These are phyloP conservation scores for Drosophila gaucha DNA, from an alignment of 2,888 invertebrate genomes.

Conservation along the genomic window DNA sequence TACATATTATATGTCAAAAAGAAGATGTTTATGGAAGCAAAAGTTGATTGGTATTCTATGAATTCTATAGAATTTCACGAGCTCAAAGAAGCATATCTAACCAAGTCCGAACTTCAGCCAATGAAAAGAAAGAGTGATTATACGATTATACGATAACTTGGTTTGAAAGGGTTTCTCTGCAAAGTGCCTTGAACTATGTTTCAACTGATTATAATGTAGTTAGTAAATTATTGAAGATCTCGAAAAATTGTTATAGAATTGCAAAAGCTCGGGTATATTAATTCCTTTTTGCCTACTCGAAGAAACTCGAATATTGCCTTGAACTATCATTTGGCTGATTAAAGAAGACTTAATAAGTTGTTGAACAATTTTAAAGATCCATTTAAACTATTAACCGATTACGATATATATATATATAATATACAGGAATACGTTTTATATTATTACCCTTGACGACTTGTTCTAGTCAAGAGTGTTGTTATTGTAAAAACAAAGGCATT, in stretches of 20 bases:
- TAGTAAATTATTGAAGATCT: background rate
- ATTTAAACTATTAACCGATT: background rate
- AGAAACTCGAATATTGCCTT: background rate
- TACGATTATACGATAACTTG: too few species aligned
- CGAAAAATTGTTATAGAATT: background rate
- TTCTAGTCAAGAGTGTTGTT: background rate
- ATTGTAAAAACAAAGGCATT: background rate
- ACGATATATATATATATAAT: background rate
- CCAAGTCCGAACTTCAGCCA: too few species aligned
- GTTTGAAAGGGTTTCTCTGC: too few species aligned
- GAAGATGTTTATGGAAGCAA: too few species aligned
- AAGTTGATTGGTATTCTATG: too few species aligned
- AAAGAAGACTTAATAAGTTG: background rate
- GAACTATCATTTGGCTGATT: background rate
- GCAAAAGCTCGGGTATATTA: too few species aligned
- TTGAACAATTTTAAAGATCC: background rate
- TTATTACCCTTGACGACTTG: slow-evolving; percentile 5
- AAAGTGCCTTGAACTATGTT: background rate
- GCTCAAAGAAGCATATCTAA: too few species aligned
- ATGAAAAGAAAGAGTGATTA: too few species aligned
- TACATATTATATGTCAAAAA: too few species aligned
- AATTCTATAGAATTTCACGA: too few species aligned
- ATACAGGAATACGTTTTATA: too few species aligned
- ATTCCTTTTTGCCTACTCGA: too few species aligned
- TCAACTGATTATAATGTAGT: background rate